Evolutionary conservation across 2,888 invertebrate species (phyloP).

Genomic region (Pachymerium ferrugineum): DNA sequence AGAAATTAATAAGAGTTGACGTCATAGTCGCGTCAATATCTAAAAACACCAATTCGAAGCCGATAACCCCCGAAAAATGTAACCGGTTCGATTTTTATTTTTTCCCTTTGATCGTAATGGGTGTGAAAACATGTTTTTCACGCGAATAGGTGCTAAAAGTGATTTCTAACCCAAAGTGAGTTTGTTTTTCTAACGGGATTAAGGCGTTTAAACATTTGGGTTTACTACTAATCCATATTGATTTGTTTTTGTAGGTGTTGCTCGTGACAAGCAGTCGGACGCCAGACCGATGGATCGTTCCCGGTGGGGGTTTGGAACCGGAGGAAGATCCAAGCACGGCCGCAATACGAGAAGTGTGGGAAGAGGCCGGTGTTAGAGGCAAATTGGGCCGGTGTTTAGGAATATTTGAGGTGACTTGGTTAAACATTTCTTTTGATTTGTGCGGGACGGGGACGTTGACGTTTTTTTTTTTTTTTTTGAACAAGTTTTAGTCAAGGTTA

Average conservation of each 20-base stretch:
- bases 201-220: no score
- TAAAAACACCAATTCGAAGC: no score
- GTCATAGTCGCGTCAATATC: no score
- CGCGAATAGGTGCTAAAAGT: no score
- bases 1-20: neutral
- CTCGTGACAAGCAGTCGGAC: slow-evolving; percentile 86
- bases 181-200: neutral
- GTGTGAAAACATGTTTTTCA: no score
- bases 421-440: neutral
- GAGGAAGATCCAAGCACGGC: slow-evolving; percentile 80
- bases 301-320: slow-evolving; percentile 94
- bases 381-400: slow-evolving; percentile 83
- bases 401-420: slow-evolving; percentile 74
- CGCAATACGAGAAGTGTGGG: slow-evolving; percentile 85
- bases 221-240: neutral
- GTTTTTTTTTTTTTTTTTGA: no score
- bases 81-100: no score
- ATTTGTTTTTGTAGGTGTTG: slow-evolving; percentile 65
- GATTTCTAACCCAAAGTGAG: no score
- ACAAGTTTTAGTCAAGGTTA: slow-evolving; percentile 1
- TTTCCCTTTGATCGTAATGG: no score
- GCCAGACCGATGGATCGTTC: slow-evolving; percentile 91
- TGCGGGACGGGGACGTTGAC: no score
- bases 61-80: no score
- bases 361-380: slow-evolving; percentile 93